phyloP scores from a whole-genome alignment of 1,140 invertebrate species.

The Ylistrum balloti region DNA sequence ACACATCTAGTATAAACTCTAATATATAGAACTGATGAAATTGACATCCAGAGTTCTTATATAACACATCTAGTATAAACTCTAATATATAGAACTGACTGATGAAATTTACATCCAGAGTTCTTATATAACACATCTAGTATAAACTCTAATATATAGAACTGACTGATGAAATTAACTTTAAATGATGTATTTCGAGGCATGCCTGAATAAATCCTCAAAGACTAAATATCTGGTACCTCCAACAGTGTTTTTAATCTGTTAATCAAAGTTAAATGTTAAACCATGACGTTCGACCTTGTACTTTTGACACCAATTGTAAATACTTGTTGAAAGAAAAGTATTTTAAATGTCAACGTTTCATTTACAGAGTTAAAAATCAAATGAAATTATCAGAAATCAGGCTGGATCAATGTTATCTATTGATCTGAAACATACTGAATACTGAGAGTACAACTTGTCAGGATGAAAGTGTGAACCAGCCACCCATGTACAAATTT shows the following conservation, averaged over 20 bases:
- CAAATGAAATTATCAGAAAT: not conserved
- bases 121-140: too few relatives aligned
- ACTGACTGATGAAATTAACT: not conserved
- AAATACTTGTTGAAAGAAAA: slow-evolving; percentile 17
- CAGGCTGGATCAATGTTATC: not conserved
- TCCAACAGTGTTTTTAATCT: slow-evolving; percentile 24
- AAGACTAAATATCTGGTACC: not conserved
- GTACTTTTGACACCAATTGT: not conserved
- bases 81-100: too few relatives aligned
- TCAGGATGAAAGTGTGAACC: not conserved
- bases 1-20: too few relatives aligned
- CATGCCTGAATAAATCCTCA: not conserved
- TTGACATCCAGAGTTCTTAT: too few relatives aligned
- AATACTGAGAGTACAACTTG: not conserved
- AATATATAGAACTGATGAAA: too few relatives aligned
- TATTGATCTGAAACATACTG: not conserved
- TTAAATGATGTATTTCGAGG: not conserved
- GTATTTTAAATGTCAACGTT: not conserved
- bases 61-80: too few relatives aligned
- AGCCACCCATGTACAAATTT: not conserved
- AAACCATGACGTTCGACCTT: not conserved
- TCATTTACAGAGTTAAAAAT: not conserved
- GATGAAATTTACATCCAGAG: too few relatives aligned
- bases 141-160: not conserved
- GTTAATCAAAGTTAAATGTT: not conserved